phyloP scores from a whole-genome alignment of 2,888 invertebrate species.

The Camponotus fellah region DNA sequence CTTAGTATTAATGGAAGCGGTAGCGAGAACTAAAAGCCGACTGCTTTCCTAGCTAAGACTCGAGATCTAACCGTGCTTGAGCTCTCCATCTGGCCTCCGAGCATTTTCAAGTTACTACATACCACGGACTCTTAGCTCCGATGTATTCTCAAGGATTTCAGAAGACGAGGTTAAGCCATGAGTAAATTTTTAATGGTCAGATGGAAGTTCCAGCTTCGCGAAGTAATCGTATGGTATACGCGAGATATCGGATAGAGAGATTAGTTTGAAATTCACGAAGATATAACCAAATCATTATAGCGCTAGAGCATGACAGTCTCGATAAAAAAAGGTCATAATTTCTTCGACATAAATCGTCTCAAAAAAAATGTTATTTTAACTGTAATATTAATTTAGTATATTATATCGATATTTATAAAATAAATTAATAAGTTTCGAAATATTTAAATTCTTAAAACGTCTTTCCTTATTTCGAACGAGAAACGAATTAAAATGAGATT shows the following conservation, averaged over 20 bases:
- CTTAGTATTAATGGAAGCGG: slow-evolving; percentile 48
- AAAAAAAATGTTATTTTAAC: slow-evolving; percentile 2
- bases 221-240: slow-evolving; percentile 67
- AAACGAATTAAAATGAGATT: slow-evolving; percentile 20
- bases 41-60: slow-evolving; percentile 35
- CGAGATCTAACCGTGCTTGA: slow-evolving; percentile 48
- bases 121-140: slow-evolving; percentile 56
- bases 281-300: slow-evolving; percentile 20
- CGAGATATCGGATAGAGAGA: slow-evolving; percentile 61
- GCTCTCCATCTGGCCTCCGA: slow-evolving; percentile 57
- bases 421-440: not conserved
- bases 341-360: not conserved
- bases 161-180: slow-evolving; percentile 66
- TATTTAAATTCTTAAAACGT: not conserved
- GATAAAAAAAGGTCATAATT: not conserved
- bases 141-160: slow-evolving; percentile 62
- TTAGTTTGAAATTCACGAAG: slow-evolving; percentile 53
- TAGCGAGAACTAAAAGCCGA: slow-evolving; percentile 53
- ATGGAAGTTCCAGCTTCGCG: slow-evolving; percentile 56
- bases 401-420: not conserved
- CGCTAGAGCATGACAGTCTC: not conserved
- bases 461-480: not conserved
- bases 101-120: slow-evolving; percentile 66
- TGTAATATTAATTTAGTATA: not conserved
- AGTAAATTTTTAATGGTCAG: slow-evolving; percentile 72